Percentiles rank a stretch among this genome's conserved stretches.
Conservation (phyloP, 1,140 invertebrate genomes). For the Sarcophaga bullata region DNA sequence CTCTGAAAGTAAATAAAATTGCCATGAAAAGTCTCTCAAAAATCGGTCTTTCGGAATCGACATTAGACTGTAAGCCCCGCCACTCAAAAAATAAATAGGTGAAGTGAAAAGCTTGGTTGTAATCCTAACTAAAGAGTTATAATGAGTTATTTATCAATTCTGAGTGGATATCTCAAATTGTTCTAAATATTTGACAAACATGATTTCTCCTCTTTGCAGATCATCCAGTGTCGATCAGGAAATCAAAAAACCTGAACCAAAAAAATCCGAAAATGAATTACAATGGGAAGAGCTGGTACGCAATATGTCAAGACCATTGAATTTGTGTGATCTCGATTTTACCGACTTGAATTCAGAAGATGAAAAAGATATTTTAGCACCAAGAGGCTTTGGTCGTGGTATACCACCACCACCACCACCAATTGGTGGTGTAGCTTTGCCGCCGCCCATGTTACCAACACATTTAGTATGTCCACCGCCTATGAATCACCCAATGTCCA, state of each 20-base stretch:
- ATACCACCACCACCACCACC: constrained; percentile 79
- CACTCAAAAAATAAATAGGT: too few relatives aligned
- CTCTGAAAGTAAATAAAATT: too few relatives aligned
- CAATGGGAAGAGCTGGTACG: constrained; percentile 94
- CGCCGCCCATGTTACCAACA: constrained; percentile 65
- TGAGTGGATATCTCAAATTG: too few relatives aligned
- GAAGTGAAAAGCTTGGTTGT: too few relatives aligned
- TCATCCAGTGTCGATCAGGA: constrained; percentile 70
- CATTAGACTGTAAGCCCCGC: too few relatives aligned
- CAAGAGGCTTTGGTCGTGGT: constrained; percentile 71
- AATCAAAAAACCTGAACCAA: constrained; percentile 68
- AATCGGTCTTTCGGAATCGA: too few relatives aligned
- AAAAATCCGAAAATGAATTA: constrained; percentile 92
- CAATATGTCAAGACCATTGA: constrained; percentile 82
- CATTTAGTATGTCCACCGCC: constrained; percentile 57
- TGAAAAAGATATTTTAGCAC: constrained; percentile 73
- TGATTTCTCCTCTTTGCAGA: constrained; percentile 45
- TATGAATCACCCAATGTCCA: constrained; percentile 62
- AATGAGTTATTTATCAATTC: too few relatives aligned
- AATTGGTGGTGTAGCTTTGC: constrained; percentile 56
- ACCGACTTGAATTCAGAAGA: constrained; percentile 89
- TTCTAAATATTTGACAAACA: neutral
- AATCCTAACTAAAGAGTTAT: too few relatives aligned
- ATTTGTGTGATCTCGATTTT: constrained; percentile 96
- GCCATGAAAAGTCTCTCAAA: too few relatives aligned